These are phyloP conservation scores for Formica selysi DNA, from an alignment of 1,140 invertebrate species.

Conservation along the genomic window DNA sequence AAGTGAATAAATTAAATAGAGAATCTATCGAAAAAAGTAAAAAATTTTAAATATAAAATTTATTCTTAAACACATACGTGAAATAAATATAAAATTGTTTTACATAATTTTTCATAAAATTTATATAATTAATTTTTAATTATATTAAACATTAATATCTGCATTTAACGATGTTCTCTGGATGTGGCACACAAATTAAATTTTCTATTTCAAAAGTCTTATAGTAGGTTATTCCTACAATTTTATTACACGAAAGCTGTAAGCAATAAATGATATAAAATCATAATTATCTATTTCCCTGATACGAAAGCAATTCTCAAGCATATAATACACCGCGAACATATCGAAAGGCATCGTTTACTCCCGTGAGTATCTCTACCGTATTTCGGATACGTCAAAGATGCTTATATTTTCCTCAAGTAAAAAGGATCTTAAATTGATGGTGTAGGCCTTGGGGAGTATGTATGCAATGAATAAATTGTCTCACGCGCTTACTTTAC, in stretches of 20 bases:
- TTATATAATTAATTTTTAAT: background rate
- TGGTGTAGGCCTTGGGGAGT: constrained; percentile 16
- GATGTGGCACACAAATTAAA: background rate
- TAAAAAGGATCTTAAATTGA: constrained; percentile 37
- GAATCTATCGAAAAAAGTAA: background rate
- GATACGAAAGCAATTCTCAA: background rate
- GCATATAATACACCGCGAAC: background rate
- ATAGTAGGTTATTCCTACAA: background rate
- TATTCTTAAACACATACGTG: too few species aligned
- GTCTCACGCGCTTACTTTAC: constrained; percentile 54
- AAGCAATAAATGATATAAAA: constrained; percentile 22
- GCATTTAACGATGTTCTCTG: background rate
- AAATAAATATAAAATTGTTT: background rate
- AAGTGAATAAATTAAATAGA: background rate
- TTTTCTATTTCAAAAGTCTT: background rate
- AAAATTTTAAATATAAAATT: background rate
- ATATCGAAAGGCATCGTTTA: constrained; percentile 3
- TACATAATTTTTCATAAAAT: background rate
- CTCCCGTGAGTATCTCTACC: background rate
- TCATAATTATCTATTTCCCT: background rate
- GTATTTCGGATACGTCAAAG: constrained; percentile 3
- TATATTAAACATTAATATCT: background rate
- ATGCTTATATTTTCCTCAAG: constrained; percentile 26
- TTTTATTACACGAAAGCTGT: background rate
- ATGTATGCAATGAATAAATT: constrained; percentile 54